Evolutionary conservation across 1,140 invertebrate genomes (phyloP).

Genomic region (Lutraria rhynchaena): DNA sequence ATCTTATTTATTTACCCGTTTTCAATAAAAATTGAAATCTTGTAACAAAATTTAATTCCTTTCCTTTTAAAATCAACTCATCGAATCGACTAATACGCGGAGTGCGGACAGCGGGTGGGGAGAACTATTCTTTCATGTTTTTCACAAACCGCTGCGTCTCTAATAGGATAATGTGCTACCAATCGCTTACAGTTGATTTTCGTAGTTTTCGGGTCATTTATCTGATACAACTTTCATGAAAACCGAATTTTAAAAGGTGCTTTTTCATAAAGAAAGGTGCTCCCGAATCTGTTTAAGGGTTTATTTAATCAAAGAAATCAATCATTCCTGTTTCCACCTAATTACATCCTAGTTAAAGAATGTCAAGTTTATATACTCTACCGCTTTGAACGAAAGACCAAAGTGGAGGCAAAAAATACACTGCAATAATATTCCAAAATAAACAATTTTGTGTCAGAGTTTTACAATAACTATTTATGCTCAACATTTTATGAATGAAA

Average conservation of each 20-base stretch:
- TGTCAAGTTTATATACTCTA: too few relatives aligned
- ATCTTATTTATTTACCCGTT: constrained; percentile 37
- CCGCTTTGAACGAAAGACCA: too few relatives aligned
- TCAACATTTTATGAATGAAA: not conserved
- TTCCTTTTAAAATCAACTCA: constrained; percentile 24
- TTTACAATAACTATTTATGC: constrained; percentile 10
- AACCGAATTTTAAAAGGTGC: constrained; percentile 5
- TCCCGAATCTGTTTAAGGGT: not conserved
- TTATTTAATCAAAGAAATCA: too few relatives aligned
- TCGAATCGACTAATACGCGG: constrained; percentile 25
- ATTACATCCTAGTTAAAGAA: too few relatives aligned
- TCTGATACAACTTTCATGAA: constrained; percentile 5
- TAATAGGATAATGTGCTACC: constrained; percentile 11
- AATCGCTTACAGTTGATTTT: constrained; percentile 19
- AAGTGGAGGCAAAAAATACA: too few relatives aligned
- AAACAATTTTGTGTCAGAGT: not conserved
- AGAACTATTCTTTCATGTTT: constrained; percentile 8
- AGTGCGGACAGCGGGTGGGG: not conserved
- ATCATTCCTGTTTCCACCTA: too few relatives aligned
- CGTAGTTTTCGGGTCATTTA: not conserved
- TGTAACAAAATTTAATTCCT: constrained; percentile 40
- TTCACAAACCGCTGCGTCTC: constrained; percentile 3
- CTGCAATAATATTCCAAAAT: too few relatives aligned
- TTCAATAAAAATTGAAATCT: constrained; percentile 24
- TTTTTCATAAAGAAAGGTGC: constrained; percentile 28